These are phyloP conservation scores for Chrysodeixis includens DNA, from an alignment of 2,888 invertebrate genomes.

Conservation along the genomic window DNA sequence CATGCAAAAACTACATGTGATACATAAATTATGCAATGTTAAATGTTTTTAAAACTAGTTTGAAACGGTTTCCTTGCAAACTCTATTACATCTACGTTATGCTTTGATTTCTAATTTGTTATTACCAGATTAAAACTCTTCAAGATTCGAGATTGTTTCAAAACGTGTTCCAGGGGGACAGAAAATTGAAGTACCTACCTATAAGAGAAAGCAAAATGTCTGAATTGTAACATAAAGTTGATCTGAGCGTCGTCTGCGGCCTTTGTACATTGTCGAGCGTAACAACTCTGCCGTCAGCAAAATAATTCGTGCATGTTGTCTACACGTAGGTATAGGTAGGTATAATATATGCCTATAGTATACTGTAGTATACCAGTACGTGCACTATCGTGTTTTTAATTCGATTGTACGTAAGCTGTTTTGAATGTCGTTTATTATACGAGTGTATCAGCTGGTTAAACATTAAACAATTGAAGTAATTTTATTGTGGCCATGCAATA, in stretches of 20 bases:
- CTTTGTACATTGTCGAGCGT: neutral
- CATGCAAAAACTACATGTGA: neutral
- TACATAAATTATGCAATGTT: constrained; percentile 30
- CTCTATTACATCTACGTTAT: constrained; percentile 32
- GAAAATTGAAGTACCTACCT: neutral
- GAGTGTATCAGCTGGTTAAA: constrained; percentile 78
- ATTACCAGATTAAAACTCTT: constrained; percentile 26
- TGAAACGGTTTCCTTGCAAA: constrained; percentile 31
- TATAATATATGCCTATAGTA: constrained; percentile 30
- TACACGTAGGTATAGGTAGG: constrained; percentile 16
- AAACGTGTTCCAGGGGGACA: constrained; percentile 7
- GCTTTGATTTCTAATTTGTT: constrained; percentile 43
- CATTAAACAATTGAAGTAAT: constrained; percentile 76
- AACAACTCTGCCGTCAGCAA: constrained; percentile 31
- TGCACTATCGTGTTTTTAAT: constrained; percentile 70
- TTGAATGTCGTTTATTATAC: constrained; percentile 65
- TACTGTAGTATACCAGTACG: too few species aligned
- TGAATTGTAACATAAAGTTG: neutral
- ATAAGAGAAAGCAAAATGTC: neutral
- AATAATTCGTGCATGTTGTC: constrained; percentile 32
- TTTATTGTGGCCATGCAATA: constrained; percentile 65
- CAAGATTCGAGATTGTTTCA: constrained; percentile 1
- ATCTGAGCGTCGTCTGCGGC: neutral
- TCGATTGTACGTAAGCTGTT: constrained; percentile 68
- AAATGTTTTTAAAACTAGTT: constrained; percentile 39